Conservation (phyloP, 2,888 invertebrate genomes). For the Drosophila vallismaia region DNA sequence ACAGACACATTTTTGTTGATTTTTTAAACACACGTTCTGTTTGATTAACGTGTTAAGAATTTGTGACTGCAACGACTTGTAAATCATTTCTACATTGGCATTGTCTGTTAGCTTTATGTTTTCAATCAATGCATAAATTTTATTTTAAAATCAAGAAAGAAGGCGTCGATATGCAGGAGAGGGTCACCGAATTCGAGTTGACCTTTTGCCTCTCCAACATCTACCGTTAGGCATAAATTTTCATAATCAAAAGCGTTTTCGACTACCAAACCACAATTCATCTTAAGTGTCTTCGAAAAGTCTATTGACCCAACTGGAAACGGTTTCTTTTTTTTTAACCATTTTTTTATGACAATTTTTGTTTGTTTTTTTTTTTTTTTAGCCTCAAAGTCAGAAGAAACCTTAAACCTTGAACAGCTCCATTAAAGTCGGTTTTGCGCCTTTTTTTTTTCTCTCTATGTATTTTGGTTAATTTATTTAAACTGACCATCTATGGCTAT, state of each 20-base stretch:
- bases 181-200: neutral
- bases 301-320: conserved; percentile 60
- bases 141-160: no score
- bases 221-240: conserved; percentile 43
- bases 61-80: conserved; percentile 48
- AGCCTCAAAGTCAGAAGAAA: conserved; percentile 25
- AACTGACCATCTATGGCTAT: conserved; percentile 15
- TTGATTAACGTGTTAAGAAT: conserved; percentile 30
- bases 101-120: conserved; percentile 57
- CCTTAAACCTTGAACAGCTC: conserved; percentile 55
- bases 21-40: conserved; percentile 45
- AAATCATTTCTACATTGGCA: conserved; percentile 72
- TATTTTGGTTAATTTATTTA: conserved; percentile 38
- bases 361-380: conserved; percentile 5
- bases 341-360: conserved; percentile 5
- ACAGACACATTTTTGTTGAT: conserved; percentile 11
- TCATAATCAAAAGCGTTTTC: conserved; percentile 27
- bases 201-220: conserved; percentile 11
- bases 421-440: conserved; percentile 64
- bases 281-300: conserved; percentile 19
- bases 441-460: conserved; percentile 19
- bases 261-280: conserved; percentile 1
- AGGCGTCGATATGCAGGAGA: conserved; percentile 13
- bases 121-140: neutral
- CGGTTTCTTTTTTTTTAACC: conserved; percentile 19